A percentile compares a stretch with the other conserved stretches of the same genome.
Evolutionary conservation across 2,888 invertebrate genomes (phyloP).

Genomic region (Campoplex capitator): DNA sequence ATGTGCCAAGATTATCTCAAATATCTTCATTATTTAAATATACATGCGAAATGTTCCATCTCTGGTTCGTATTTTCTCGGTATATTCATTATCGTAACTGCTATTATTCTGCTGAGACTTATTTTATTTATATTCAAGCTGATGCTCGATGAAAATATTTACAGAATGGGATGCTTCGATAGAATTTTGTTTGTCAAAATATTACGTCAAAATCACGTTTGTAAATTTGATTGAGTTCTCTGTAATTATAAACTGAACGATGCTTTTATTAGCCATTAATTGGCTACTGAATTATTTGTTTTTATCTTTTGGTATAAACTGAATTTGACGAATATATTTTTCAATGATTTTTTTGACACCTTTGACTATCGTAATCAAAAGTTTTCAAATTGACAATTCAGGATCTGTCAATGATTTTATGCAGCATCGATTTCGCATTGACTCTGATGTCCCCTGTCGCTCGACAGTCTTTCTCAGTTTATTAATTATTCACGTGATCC

Average conservation of each 20-base stretch:
- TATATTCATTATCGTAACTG: background rate
- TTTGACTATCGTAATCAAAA: background rate
- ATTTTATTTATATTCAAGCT: too few species aligned
- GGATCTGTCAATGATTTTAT: background rate
- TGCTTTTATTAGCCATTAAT: too few species aligned
- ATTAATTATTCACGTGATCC: conserved; percentile 13
- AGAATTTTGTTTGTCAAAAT: too few species aligned
- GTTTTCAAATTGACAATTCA: background rate
- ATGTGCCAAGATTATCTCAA: conserved; percentile 28
- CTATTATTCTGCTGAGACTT: background rate
- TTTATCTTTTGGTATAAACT: too few species aligned
- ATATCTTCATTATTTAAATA: conserved; percentile 26
- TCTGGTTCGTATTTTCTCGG: conserved; percentile 11
- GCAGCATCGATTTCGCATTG: background rate
- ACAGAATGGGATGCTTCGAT: too few species aligned
- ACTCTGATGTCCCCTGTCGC: conserved; percentile 7
- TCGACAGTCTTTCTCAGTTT: conserved; percentile 12
- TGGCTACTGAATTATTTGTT: too few species aligned
- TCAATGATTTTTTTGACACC: background rate
- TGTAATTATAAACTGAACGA: too few species aligned
- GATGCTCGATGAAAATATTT: too few species aligned
- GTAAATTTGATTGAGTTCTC: too few species aligned
- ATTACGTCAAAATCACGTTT: too few species aligned
- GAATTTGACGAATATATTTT: background rate
- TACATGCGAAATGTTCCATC: background rate